Base-by-base conservation (phyloP, 2,113 vertebrate species). In the Thalassarche chlororhynchos region DNA sequence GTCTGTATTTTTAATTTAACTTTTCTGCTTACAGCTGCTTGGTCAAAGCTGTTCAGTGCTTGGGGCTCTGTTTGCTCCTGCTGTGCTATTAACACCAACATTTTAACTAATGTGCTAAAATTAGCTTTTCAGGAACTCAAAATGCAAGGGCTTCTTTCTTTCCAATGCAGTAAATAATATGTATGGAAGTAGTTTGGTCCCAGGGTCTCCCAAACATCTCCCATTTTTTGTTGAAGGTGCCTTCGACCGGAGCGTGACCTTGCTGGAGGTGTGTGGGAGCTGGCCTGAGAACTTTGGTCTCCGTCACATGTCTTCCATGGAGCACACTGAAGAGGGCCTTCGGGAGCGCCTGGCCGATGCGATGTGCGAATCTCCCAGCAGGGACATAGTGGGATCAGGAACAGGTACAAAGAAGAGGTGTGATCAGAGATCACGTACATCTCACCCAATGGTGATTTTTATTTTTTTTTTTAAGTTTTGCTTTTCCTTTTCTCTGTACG, bases 241-340 rank as follows among this genome's bases (percentile, higher is more conserved):
- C 44, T 99, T 99, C 87, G 99, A 99, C 96, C 98, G 99, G 74
- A 99, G 99, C 6, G 99, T 99, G 96, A 99, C 99, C 62, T 97
- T 99, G 95, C 98, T 99, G 97, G 99, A 99, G 97, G 99, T 99
- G 64, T 99, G 99, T 4, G 99, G 99, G 82, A 99, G 99, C 98
- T 99, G 99, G 99, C 99, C 99, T 0, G 99, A 99, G 97, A 99
- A 98, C 98, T 99, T 99, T 2, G 99, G 99, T 21, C 98, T 99
- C 42, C 98, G 99, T 21, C 99, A 99, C 96, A 98, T 99, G 96
- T 98, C 99, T 42, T 99, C 99, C n/a, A 97, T 99, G 51, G 99
- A 99, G 80, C 98, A 98, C 97, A 98, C 98, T 0, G 99, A 99
- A 58, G 99, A 99, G 96, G 99, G 99, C 66, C 99, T 99, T 36